A percentile compares a stretch with the other conserved stretches of the same genome.
phyloP scores from a whole-genome alignment of 2,888 invertebrate genomes.

The Metellina segmentata region DNA sequence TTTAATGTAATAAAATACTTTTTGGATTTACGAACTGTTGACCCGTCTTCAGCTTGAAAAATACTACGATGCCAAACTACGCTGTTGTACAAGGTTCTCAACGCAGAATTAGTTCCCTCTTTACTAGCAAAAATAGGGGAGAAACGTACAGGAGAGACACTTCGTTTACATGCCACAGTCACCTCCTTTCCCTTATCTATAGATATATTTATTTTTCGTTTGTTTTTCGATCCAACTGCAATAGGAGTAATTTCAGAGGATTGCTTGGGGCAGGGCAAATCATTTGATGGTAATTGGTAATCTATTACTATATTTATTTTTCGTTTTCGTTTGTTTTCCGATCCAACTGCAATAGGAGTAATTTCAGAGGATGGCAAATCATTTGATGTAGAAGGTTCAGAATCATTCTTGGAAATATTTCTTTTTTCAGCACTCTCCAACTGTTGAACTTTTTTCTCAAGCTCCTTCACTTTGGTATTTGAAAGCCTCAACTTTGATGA shows the following conservation, averaged over 20 bases:
- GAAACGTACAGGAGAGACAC: neutral
- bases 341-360: neutral
- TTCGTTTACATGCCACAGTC: neutral
- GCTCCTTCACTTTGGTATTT: neutral
- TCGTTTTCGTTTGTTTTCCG: neutral
- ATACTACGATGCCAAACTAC: neutral
- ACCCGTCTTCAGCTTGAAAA: neutral
- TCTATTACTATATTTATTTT: no score
- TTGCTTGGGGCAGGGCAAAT: neutral
- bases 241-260: constrained; percentile 7
- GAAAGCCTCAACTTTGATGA: neutral
- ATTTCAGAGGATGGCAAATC: neutral
- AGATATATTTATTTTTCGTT: neutral
- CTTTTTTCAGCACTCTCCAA: constrained; percentile 1
- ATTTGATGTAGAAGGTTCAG: neutral
- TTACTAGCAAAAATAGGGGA: no score
- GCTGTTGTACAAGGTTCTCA: no score
- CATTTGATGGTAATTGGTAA: no score
- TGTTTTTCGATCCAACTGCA: neutral
- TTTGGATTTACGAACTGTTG: no score
- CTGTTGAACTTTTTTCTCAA: neutral
- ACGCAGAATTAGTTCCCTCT: no score
- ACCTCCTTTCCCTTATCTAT: neutral
- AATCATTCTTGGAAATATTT: neutral
- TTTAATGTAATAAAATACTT: no score